Evolutionary conservation across 37 sponge, comb jelly and placozoan species (phyloP), one percentile per base, ranked within the genome.

Genomic region (Bolinopsis microptera): DNA sequence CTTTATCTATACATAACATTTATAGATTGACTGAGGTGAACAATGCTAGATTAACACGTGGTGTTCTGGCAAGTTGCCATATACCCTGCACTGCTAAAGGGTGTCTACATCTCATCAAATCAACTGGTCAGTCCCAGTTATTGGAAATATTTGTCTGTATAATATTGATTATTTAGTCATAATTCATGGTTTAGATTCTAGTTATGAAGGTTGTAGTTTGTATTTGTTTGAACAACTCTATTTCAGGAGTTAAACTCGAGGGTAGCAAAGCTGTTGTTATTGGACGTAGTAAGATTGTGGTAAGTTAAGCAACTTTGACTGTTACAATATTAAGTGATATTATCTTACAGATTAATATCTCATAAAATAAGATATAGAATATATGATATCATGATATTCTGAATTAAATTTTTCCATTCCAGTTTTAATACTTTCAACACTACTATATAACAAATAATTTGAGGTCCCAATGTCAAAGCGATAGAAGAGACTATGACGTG

Each of bases 61-160:
- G 99, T 5, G 94, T 94, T 16, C 3, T 93, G 0, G 33, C 25
- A 1, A 35, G 32, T 8, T 94, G 95, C 82, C 39, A 95, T 16
- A 69, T 95, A 23, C 99, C 99, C 39, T 99, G 99, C 82, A 99
- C 99, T 35, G 97, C 99, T 27, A 93, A 94, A 16, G 99, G 99
- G 38, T 96, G 96, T 67, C 76, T 97, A 74, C 94, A 95, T 76
- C 97, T 99, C 3, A 97, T 99, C 92, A 94, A 93, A 38, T 82
- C 70, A 38, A 93, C 97, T 9, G 97, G 90, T 86, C 3, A 77
- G 80, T 35, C 5, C 61, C n/a, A n/a, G n/a, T n/a, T n/a, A n/a
- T n/a, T n/a, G n/a, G n/a, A n/a, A n/a, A 22, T 13, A 21, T 67
- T 67, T 13, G 68, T 13, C 68, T 67, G 68, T 13, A 21, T 21